Base-by-base conservation (phyloP, 2,888 invertebrate genomes). In the Axea sp. region DNA sequence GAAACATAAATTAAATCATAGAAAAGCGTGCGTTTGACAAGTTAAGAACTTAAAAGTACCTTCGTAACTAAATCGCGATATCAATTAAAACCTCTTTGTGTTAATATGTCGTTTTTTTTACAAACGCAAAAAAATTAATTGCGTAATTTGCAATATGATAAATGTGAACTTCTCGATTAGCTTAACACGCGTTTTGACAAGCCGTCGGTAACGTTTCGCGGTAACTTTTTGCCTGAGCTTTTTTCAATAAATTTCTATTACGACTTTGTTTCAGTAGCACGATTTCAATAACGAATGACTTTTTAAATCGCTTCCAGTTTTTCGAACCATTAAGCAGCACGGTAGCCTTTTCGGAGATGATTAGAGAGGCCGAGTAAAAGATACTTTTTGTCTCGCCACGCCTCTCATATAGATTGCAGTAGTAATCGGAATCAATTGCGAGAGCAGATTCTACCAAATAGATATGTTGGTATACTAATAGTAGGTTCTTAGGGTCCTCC, bases 391-490 rank as follows among this genome's bases (percentile, higher is more conserved):
- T 37, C 26, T 22, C 43, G 51, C 64, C 71, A 64, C 64, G 64
- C 64, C 62, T 57, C 49, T 39, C 47, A 47, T 49, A 49, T 53
- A 57, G 57, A 35, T 64, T 71, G 69, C 62, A 55, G 37, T 35
- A 37, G 62, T 62, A 64, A 64, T 57, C 47, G 57, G 37, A 72
- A 72, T 64, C 71, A 71, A 71, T 62, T 62, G 47, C 62, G 41
- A 47, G 45, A 35, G 64, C 15, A 62, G 73, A 57, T 72, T 59
- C 41, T 30, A 51, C 43, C 3, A 35, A 45, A 17, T 22, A 55
- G 71, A 71, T 71, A 71, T 28, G 60, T 45, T 53, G 14, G 51
- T 59, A 55, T 47, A 49, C 45, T 57, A 57, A 49, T 62, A 57
- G 47, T 33, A 17, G 43, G 49, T 41, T 47, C 41, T 59, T 24